Percentiles rank a stretch among this genome's conserved stretches.
Conservation (phyloP, 2,888 invertebrate genomes). For the Halictus ligatus region DNA sequence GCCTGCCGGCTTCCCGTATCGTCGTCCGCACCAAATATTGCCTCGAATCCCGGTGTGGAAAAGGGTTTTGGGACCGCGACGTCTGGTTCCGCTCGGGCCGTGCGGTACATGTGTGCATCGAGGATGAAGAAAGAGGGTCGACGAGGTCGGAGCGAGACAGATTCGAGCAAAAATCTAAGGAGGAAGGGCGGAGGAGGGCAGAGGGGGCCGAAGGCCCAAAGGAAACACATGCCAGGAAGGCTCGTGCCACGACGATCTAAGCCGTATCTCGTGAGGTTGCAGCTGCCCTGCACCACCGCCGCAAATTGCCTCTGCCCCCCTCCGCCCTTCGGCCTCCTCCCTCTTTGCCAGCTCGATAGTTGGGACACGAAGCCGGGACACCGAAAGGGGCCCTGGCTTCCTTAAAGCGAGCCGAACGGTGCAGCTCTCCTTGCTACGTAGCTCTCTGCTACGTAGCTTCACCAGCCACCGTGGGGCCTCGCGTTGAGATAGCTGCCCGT, state of each 20-base stretch:
- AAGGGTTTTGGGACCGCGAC: slow-evolving; percentile 33
- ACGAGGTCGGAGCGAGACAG: slow-evolving; percentile 29
- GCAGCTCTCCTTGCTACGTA: slow-evolving; percentile 18
- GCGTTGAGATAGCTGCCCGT: slow-evolving; percentile 27
- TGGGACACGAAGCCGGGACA: slow-evolving; percentile 54
- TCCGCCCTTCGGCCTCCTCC: slow-evolving; percentile 10
- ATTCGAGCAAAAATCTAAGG: slow-evolving; percentile 56
- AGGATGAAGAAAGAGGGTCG: slow-evolving; percentile 30
- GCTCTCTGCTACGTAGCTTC: slow-evolving; percentile 38
- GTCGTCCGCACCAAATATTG: slow-evolving; percentile 39
- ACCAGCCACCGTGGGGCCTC: slow-evolving; percentile 55
- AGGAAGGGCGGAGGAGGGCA: slow-evolving; percentile 46
- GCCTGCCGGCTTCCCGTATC: slow-evolving; percentile 12
- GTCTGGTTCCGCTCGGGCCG: slow-evolving; percentile 51
- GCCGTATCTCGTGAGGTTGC: slow-evolving; percentile 78
- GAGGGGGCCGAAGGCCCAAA: slow-evolving; percentile 64
- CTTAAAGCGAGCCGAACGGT: slow-evolving; percentile 62
- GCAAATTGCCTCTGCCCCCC: slow-evolving; percentile 64
- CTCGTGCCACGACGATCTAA: slow-evolving; percentile 82
- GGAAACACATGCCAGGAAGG: slow-evolving; percentile 81
- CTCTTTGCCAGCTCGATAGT: slow-evolving; percentile 42
- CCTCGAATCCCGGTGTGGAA: slow-evolving; percentile 34
- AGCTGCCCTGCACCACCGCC: slow-evolving; percentile 75
- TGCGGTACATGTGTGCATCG: slow-evolving; percentile 38
- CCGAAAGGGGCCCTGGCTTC: slow-evolving; percentile 59